Evolutionary conservation across 2,888 invertebrate genomes (phyloP).

Genomic region (Tridacna crocea): DNA sequence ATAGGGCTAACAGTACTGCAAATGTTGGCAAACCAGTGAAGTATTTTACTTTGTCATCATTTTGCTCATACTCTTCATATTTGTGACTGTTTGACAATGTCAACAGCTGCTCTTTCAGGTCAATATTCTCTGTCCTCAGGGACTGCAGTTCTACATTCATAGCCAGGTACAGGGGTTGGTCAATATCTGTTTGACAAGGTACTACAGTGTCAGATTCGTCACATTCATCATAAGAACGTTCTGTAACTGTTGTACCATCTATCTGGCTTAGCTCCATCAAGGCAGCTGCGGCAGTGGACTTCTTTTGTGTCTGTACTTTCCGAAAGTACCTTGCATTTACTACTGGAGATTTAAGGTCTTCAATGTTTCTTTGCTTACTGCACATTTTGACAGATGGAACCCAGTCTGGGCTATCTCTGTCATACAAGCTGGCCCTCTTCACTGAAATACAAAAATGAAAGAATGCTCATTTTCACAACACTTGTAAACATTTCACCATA

Average conservation of each 20-base stretch:
- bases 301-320: conserved; percentile 20
- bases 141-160: neutral
- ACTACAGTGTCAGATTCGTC: conserved; percentile 4
- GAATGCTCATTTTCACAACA: neutral
- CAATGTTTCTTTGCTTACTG: neutral
- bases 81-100: neutral
- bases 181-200: conserved; percentile 5
- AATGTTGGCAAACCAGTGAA: conserved; percentile 5
- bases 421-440: conserved; percentile 23
- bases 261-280: conserved; percentile 18
- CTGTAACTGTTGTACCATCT: neutral
- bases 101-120: neutral
- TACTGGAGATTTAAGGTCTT: conserved; percentile 22
- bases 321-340: conserved; percentile 21
- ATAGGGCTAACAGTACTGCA: neutral
- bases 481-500: neutral
- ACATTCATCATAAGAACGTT: neutral
- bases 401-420: conserved; percentile 29
- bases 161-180: neutral
- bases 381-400: conserved; percentile 27
- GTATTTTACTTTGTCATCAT: conserved; percentile 18
- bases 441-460: conserved; percentile 5
- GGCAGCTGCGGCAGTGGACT: conserved; percentile 18
- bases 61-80: neutral
- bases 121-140: neutral